Base-by-base conservation (phyloP, 92 coral and sea anemone species). In the Actinostola sp. region DNA sequence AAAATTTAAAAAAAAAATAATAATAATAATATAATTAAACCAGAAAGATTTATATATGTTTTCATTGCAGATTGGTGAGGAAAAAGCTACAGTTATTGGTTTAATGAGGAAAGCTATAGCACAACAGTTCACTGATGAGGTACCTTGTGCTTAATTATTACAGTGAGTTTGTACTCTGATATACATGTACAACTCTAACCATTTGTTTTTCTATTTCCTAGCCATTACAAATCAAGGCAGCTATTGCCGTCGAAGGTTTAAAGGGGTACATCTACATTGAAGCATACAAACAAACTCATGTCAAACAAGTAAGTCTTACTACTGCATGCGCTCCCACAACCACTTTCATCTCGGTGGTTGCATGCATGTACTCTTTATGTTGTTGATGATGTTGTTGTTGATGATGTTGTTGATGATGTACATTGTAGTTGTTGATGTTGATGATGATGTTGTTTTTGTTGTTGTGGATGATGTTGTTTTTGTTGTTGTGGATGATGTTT, bases 221-320 rank as follows among this genome's bases (percentile, higher is more conserved):
- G 91, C 98, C 98, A 29, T 58, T 94, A 12, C 98, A 94, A 76
- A 92, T 94, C 81, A 94, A 94, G 82, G 88, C 95, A 24, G 98
- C 97, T 23, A 73, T 94, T 19, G 98, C 98, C 20, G 98, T 94
- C 28, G 98, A 94, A 57, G 97, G 98, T 7, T 86, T 94, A 23
- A 94, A 94, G 63, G 98, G 98, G 2, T 94, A 94, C 61, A 91
- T 94, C 36, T 94, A 94, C 62, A 75, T 94, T 53, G 98, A 94
- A 75, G 98, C 98, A 3, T 94, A 70, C 85, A 94, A 94, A 72
- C 98, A 94, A 70, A 91, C 98, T 24, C 98, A 94, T 74, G 98
- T 94, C 60, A 94, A 94, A 71, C 93, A 89, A 86, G 98, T 94
- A 57, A 53, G 59, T 53, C 6, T 66, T 25, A 41, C 27, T 39